These are phyloP conservation scores for Ophraella communa DNA, from an alignment of 2,888 invertebrate genomes.

Conservation along the genomic window DNA sequence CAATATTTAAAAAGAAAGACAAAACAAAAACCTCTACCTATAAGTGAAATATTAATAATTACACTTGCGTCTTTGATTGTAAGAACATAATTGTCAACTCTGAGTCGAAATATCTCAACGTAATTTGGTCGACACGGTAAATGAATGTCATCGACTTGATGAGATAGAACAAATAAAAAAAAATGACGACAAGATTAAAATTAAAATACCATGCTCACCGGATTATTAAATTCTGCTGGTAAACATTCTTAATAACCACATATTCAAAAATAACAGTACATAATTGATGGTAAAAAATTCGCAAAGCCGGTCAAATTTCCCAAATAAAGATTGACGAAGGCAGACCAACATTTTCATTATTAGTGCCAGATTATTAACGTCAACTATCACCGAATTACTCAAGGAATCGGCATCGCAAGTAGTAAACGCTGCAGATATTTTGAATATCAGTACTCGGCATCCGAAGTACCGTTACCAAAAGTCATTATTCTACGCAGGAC, in stretches of 20 bases:
- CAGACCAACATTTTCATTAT: slow-evolving; percentile 23
- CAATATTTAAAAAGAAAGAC: too few species aligned
- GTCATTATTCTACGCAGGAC: neutral
- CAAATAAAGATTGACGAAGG: slow-evolving; percentile 25
- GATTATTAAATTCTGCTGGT: slow-evolving; percentile 29
- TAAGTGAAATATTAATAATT: too few species aligned
- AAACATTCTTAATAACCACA: slow-evolving; percentile 33
- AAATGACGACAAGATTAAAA: slow-evolving; percentile 11
- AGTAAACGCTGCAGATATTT: neutral
- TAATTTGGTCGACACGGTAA: slow-evolving; percentile 16
- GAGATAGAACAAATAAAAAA: neutral
- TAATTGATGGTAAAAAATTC: slow-evolving; percentile 37
- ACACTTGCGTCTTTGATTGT: neutral
- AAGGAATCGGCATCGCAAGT: neutral
- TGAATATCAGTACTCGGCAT: too few species aligned
- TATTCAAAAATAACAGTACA: slow-evolving; percentile 40
- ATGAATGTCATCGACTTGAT: slow-evolving; percentile 16
- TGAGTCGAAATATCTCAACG: neutral
- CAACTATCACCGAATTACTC: neutral
- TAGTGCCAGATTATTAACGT: neutral
- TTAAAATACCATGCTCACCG: slow-evolving; percentile 27
- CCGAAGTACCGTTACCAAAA: neutral
- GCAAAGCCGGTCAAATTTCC: slow-evolving; percentile 31
- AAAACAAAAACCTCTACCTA: too few species aligned
- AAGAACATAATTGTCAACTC: neutral